A percentile compares a stretch with the other conserved stretches of the same genome.
Conservation (phyloP, 92 coral and sea anemone genomes). For the Siderastrea siderea region DNA sequence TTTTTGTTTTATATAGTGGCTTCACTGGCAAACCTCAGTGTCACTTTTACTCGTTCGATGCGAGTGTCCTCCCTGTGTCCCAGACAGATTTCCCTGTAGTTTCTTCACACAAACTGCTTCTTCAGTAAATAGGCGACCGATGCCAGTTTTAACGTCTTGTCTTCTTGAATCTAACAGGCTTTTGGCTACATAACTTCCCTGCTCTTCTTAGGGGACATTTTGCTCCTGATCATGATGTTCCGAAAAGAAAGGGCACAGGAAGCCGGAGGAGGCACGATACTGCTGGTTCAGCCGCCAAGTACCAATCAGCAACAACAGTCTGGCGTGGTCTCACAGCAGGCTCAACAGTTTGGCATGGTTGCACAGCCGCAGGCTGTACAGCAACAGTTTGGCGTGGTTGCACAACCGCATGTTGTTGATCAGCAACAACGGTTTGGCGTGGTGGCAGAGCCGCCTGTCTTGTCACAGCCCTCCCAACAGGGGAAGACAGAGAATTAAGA, state of each 20-base stretch:
- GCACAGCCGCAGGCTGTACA: no score
- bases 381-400: no score
- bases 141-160: no score
- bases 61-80: no score
- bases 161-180: neutral
- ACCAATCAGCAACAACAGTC: neutral
- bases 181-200: neutral
- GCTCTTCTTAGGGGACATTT: constrained; percentile 3
- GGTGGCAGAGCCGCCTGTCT: neutral
- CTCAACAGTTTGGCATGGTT: no score
- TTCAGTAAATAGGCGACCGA: no score
- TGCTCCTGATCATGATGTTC: neutral
- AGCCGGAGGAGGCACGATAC: neutral
- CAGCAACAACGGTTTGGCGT: constrained; percentile 1
- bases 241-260: constrained; percentile 13
- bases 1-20: no score
- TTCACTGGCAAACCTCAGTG: no score
- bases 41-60: no score
- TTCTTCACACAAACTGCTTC: no score
- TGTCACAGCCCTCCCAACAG: neutral
- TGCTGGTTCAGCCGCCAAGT: constrained; percentile 5
- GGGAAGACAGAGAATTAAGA: neutral
- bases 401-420: constrained; percentile 1
- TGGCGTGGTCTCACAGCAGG: neutral
- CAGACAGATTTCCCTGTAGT: no score